Conservation (phyloP, 2,113 vertebrate species). For the Mugil cephalus region DNA sequence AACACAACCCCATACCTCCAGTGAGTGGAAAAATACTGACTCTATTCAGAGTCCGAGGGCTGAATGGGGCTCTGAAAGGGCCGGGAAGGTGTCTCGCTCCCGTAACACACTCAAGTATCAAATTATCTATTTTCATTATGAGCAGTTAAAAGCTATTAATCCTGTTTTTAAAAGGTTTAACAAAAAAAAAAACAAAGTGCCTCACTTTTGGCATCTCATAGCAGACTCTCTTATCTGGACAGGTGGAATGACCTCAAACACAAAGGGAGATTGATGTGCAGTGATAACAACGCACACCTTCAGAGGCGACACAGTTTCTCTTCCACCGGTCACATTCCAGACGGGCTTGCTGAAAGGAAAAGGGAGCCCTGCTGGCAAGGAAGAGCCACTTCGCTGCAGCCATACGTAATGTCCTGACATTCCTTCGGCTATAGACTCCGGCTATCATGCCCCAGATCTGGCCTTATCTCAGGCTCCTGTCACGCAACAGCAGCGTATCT, state of each 20-base stretch:
- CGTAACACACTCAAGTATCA: constrained; percentile 1
- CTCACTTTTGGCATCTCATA: background rate
- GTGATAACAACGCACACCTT: background rate
- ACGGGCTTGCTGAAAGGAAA: constrained; percentile 45
- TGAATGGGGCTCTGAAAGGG: constrained; percentile 20
- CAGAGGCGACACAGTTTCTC: constrained; percentile 2
- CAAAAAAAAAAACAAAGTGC: too few relatives aligned
- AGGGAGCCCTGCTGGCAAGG: constrained; percentile 48
- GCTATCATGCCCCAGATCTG: constrained; percentile 65
- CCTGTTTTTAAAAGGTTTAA: too few relatives aligned
- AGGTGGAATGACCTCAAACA: constrained; percentile 2
- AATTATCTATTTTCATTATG: background rate
- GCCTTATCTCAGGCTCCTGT: constrained; percentile 53
- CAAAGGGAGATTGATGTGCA: background rate
- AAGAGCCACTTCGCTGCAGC: constrained; percentile 55
- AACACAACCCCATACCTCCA: constrained; percentile 56
- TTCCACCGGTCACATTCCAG: constrained; percentile 53
- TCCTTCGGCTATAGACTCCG: constrained; percentile 34
- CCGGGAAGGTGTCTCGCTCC: background rate
- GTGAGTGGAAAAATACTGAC: constrained; percentile 78
- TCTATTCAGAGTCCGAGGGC: constrained; percentile 22
- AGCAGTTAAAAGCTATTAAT: background rate
- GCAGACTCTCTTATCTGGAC: background rate
- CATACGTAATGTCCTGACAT: constrained; percentile 65
- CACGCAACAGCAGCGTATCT: constrained; percentile 55